Base-by-base conservation (phyloP, 1,140 invertebrate species). In the Riptortus pedestris region DNA sequence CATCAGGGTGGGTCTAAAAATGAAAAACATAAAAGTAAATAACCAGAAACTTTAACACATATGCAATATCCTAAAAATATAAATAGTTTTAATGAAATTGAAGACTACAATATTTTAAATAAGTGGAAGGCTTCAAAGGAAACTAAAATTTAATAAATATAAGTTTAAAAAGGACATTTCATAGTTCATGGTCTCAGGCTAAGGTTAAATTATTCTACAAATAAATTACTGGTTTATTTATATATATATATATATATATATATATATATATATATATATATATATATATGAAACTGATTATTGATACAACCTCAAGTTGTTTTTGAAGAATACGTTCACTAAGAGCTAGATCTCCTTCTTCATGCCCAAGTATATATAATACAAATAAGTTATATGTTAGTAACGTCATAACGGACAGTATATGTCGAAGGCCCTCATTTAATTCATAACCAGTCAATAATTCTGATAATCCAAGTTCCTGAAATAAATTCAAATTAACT, bases 371-470 rank as follows among this genome's bases (percentile, higher is more conserved):
- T 66, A 93, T 83, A 70, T 90, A 91, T 14, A 85, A 83, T 0
- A 93, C 83, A 58, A 96, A 83, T 16, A 93, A 80, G 74, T 96
- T 85, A 73, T 93, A 95, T 0, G 82, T 84, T 1, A 96, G 76
- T 1, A 96, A 76, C 0, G 88, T 85, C 71, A 96, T 82, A 7
- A 86, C 83, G 73, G 90, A 93, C 0, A 96, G 74, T n/a, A 93
- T 82, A 65, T 91, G 88, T 16, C 92, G 79, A 20, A 96, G 73
- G 22, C 91, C 90, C 43, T 83, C 76, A 27, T 76, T 77, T 45
- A 87, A 79, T 12, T 80, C 72, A 67, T 85, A 88, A 0, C 88
- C 90, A 22, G 78, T 76, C 65, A 84, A 74, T 2, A 96, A 75
- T 70, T 94, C 87, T 3, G 75, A 70, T n/a, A 95, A 73, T 7